Conservation (phyloP, 2,888 invertebrate genomes). For the Antheraea yamamai region DNA sequence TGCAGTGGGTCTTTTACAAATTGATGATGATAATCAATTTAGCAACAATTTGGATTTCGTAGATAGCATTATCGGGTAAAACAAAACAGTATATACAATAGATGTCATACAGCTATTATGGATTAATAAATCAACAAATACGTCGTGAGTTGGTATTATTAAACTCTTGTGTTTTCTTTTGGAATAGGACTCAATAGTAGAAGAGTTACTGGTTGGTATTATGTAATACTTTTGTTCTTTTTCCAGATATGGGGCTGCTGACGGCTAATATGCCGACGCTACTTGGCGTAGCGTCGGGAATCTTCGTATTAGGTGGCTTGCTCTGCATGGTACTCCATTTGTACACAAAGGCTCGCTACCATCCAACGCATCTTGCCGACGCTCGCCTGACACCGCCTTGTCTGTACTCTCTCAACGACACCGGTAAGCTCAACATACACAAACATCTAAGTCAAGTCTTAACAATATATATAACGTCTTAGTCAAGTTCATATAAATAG, state of each 20-base stretch:
- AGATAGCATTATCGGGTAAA: neutral
- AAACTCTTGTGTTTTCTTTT: neutral
- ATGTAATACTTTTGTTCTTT: neutral
- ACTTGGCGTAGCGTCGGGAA: slow-evolving; percentile 92
- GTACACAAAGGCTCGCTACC: slow-evolving; percentile 86
- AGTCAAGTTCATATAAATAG: too few relatives aligned
- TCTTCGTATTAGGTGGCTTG: slow-evolving; percentile 92
- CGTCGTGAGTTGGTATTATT: neutral
- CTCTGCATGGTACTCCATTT: slow-evolving; percentile 94
- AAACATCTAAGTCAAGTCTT: neutral
- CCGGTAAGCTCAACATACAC: slow-evolving; percentile 80
- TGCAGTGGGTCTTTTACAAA: too few relatives aligned
- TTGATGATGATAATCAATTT: neutral
- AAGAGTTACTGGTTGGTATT: neutral
- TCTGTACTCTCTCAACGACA: slow-evolving; percentile 90
- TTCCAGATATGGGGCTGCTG: slow-evolving; percentile 89
- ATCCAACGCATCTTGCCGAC: slow-evolving; percentile 90
- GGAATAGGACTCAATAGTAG: neutral
- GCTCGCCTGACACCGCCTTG: slow-evolving; percentile 92
- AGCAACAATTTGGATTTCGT: neutral
- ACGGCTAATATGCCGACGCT: slow-evolving; percentile 93
- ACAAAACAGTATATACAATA: neutral
- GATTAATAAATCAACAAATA: neutral
- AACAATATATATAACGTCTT: too few relatives aligned
- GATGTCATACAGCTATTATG: too few relatives aligned